Base-by-base conservation (phyloP, 2,113 vertebrate genomes). In the Chitala chitala region DNA sequence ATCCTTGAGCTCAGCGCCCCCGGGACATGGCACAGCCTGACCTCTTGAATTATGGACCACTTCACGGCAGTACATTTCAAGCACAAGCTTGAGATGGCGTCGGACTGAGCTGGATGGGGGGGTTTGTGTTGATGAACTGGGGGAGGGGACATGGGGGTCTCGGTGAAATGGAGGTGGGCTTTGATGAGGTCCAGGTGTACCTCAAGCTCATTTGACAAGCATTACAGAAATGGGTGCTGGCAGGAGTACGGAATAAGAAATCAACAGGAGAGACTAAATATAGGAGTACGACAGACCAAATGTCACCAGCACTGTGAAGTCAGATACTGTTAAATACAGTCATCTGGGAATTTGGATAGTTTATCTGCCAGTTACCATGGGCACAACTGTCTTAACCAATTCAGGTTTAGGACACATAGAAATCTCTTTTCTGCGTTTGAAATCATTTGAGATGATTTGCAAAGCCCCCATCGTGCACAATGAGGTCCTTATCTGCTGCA, bases 1-100 rank as follows among this genome's bases (percentile, higher is more conserved):
- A 72, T 69, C 69, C 46, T 69, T 78, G 77, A 78, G 40, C 69
- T 78, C 76, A 73, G 53, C 56, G 58, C 68, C 77, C 58, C 69
- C 17, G 69, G 73, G 72, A 59, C 48, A 40, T 6, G 20, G 55
- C 29, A 29, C 10, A 48, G 59, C 65, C 50, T 66, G 51, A 50
- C 77, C 77, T 75, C 73, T 31, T 78, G 69, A 75, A 72, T 75
- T 72, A 78, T 71, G 61, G 68, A 55, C 44, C 8, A 40, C 24
- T 26, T 48, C 72, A 75, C 58, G 54, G 46, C 8, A 63, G 65
- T 61, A 54, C 42, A 61, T 59, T 40, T 8, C 61, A 29, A 8
- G 65, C 63, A 59, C 9, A 22, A 56, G 61, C 33, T 10, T 56
- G 63, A 22, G 15, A n/a, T 66, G 24, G n/a, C 26, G 33, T 31